Percentiles rank a stretch among this genome's conserved stretches.
Evolutionary conservation across 2,888 invertebrate species (phyloP).

Genomic region (Arenicola marina): DNA sequence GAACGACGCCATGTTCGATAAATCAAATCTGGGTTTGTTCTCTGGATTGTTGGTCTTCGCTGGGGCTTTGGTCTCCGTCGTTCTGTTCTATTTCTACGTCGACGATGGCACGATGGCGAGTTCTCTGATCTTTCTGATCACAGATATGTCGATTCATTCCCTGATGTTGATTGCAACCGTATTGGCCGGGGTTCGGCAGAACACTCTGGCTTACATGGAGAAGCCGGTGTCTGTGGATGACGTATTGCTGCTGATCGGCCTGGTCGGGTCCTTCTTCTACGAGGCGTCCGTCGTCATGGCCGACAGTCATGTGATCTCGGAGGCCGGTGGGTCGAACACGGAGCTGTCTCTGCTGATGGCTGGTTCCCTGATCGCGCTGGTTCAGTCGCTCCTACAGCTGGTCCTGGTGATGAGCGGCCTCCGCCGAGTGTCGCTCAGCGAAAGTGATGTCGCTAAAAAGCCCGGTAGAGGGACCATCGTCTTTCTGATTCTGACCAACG

Average conservation of each 20-base stretch:
- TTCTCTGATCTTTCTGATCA: conserved; percentile 46
- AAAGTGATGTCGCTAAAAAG: conserved; percentile 44
- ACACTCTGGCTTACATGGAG: conserved; percentile 27
- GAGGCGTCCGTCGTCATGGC: conserved; percentile 52
- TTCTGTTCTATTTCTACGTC: too few relatives aligned
- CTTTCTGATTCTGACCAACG: conserved; percentile 69
- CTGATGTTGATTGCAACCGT: conserved; percentile 43
- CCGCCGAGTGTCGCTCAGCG: conserved; percentile 27
- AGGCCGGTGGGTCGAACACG: too few relatives aligned
- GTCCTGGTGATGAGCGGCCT: conserved; percentile 39
- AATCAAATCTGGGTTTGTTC: too few relatives aligned
- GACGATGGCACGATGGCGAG: too few relatives aligned
- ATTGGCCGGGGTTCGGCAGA: conserved; percentile 38
- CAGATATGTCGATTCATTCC: conserved; percentile 40
- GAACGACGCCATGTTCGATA: too few relatives aligned
- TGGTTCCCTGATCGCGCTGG: conserved; percentile 39
- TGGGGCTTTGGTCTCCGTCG: too few relatives aligned
- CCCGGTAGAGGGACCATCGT: conserved; percentile 69
- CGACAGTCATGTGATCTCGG: conserved; percentile 35
- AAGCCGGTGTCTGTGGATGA: conserved; percentile 60
- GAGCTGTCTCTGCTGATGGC: conserved; percentile 33
- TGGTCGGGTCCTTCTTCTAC: conserved; percentile 84
- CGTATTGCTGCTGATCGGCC: conserved; percentile 87
- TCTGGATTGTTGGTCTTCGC: too few relatives aligned
- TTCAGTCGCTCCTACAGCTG: conserved; percentile 48